Percentiles rank a stretch among this genome's conserved stretches.
These are phyloP conservation scores for Portevinia maculata DNA, from an alignment of 2,888 invertebrate genomes.

Conservation along the genomic window DNA sequence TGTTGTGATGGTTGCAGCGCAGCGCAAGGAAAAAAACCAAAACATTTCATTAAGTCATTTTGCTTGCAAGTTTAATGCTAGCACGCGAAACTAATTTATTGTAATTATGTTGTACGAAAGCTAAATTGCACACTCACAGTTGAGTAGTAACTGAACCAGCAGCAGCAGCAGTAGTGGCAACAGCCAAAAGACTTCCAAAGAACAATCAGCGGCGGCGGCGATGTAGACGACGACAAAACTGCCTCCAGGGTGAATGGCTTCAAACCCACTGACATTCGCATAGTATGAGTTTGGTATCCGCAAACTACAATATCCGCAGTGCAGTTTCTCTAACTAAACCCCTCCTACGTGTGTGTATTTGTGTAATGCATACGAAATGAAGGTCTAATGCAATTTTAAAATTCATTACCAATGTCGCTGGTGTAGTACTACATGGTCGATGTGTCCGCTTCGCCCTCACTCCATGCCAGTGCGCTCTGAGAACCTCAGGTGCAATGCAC, in stretches of 20 bases:
- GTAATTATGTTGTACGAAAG: conserved; percentile 68
- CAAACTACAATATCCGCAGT: conserved; percentile 29
- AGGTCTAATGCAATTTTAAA: conserved; percentile 71
- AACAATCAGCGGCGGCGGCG: conserved; percentile 34
- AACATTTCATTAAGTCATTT: conserved; percentile 71
- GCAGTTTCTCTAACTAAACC: conserved; percentile 16
- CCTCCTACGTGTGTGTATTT: conserved; percentile 37
- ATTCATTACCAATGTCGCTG: conserved; percentile 72
- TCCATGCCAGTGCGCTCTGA: conserved; percentile 14
- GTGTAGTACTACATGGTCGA: conserved; percentile 12
- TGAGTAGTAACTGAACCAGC: conserved; percentile 14
- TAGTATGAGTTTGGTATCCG: neutral
- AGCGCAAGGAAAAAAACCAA: conserved; percentile 6
- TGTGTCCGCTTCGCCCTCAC: conserved; percentile 21
- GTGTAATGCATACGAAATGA: conserved; percentile 71
- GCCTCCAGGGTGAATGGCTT: conserved; percentile 68
- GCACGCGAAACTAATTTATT: conserved; percentile 72
- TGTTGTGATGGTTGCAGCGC: neutral
- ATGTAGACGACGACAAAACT: conserved; percentile 46
- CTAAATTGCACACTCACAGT: conserved; percentile 54
- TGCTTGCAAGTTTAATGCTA: conserved; percentile 57
- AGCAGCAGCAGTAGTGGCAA: conserved; percentile 1
- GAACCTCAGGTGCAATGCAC: conserved; percentile 63
- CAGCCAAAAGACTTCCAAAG: conserved; percentile 12
- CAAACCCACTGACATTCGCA: conserved; percentile 41